Evolutionary conservation across 2,888 invertebrate genomes (phyloP).

Genomic region (Shargacucullia verbasci): DNA sequence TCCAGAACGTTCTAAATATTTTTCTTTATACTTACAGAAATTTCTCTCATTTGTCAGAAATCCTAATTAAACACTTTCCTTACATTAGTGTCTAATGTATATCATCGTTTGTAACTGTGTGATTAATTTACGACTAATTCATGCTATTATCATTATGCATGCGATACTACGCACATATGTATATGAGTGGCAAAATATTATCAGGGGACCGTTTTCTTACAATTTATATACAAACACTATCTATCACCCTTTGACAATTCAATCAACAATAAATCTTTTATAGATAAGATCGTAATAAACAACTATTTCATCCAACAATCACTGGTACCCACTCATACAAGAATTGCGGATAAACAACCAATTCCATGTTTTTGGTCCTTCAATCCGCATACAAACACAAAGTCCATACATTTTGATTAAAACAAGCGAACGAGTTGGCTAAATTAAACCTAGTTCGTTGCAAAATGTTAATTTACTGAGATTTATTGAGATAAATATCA

Average conservation of each 20-base stretch:
- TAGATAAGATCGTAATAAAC: slow-evolving; percentile 39
- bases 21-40: too few species aligned
- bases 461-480: slow-evolving; percentile 56
- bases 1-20: too few species aligned
- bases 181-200: too few species aligned
- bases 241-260: slow-evolving; percentile 35
- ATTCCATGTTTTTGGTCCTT: slow-evolving; percentile 9
- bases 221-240: slow-evolving; percentile 21
- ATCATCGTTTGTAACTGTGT: too few species aligned
- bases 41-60: too few species aligned
- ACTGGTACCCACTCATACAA: slow-evolving; percentile 38
- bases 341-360: slow-evolving; percentile 19
- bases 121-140: too few species aligned
- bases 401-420: slow-evolving; percentile 47
- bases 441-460: slow-evolving; percentile 43
- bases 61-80: too few species aligned
- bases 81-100: too few species aligned
- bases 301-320: slow-evolving; percentile 28
- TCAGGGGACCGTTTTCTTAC: slow-evolving; percentile 1
- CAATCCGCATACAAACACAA: slow-evolving; percentile 7
- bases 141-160: too few species aligned
- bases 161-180: too few species aligned
- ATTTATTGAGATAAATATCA: slow-evolving; percentile 54
- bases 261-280: slow-evolving; percentile 46
- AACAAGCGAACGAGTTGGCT: slow-evolving; percentile 35